Evolutionary conservation across 2,797 vertebrate genomes (phyloP).

Genomic region (Aplochiton taeniatus): DNA sequence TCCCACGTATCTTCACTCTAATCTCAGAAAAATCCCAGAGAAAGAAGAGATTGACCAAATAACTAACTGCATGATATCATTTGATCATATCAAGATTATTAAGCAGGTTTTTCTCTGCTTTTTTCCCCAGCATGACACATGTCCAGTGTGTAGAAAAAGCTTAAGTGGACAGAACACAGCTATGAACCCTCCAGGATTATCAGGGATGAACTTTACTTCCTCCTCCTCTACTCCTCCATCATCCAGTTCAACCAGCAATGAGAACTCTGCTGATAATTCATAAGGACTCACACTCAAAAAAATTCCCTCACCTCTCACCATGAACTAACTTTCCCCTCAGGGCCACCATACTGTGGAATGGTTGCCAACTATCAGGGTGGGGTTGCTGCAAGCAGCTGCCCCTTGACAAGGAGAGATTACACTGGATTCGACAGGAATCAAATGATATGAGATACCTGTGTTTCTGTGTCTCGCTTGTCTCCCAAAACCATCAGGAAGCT

Average conservation of each 20-base stretch:
- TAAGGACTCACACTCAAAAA: constrained; percentile 67
- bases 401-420: constrained; percentile 36
- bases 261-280: constrained; percentile 91
- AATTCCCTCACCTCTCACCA: constrained; percentile 26
- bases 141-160: constrained; percentile 98
- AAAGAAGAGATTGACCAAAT: too few species aligned
- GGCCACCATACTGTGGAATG: constrained; percentile 18
- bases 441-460: constrained; percentile 53
- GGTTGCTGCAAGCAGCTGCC: not conserved
- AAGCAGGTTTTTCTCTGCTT: not conserved
- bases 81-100: not conserved
- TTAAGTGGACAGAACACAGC: constrained; percentile 98
- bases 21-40: too few species aligned
- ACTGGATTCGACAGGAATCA: constrained; percentile 46
- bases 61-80: too few species aligned
- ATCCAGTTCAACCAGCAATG: constrained; percentile 91
- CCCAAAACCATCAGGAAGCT: constrained; percentile 58
- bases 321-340: constrained; percentile 49
- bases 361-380: constrained; percentile 36
- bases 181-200: constrained; percentile 95
- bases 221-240: constrained; percentile 75
- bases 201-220: constrained; percentile 91
- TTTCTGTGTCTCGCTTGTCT: constrained; percentile 51
- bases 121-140: constrained; percentile 96
- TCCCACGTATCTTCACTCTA: too few species aligned